phyloP scores from a whole-genome alignment of 2,113 vertebrate genomes.

The Phoenicopterus ruber region DNA sequence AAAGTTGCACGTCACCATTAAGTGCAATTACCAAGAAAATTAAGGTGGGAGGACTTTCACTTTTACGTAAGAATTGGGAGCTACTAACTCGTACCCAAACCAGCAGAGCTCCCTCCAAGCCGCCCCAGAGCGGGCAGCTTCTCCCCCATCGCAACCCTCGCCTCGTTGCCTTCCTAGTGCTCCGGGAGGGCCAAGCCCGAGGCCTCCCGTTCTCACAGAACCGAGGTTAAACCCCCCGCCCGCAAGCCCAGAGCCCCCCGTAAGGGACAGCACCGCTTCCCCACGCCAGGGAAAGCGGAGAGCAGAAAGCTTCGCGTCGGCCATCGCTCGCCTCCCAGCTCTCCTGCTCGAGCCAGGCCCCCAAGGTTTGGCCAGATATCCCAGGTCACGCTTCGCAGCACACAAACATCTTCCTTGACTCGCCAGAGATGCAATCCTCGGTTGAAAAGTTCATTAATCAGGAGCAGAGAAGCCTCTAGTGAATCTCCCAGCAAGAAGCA shows the following conservation, averaged over 20 bases:
- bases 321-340: background rate
- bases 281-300: background rate
- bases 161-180: background rate
- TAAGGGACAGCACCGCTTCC: too few species aligned
- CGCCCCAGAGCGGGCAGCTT: background rate
- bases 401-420: background rate
- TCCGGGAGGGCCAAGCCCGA: accelerated
- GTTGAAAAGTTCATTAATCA: constrained; percentile 6
- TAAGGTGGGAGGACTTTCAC: background rate
- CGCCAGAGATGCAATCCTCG: background rate
- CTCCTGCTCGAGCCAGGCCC: background rate
- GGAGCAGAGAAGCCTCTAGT: constrained; percentile 18
- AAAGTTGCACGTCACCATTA: background rate
- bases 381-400: background rate
- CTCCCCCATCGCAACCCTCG: background rate
- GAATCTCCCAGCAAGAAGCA: constrained; percentile 1
- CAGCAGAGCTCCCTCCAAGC: background rate
- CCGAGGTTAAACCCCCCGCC: background rate
- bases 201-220: background rate
- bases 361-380: background rate
- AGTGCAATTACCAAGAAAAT: background rate
- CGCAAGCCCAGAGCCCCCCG: too few species aligned
- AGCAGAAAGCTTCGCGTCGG: accelerated
- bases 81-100: background rate
- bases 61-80: background rate